Base-by-base conservation (phyloP, 1,140 invertebrate species). In the Phocides pigmalion region DNA sequence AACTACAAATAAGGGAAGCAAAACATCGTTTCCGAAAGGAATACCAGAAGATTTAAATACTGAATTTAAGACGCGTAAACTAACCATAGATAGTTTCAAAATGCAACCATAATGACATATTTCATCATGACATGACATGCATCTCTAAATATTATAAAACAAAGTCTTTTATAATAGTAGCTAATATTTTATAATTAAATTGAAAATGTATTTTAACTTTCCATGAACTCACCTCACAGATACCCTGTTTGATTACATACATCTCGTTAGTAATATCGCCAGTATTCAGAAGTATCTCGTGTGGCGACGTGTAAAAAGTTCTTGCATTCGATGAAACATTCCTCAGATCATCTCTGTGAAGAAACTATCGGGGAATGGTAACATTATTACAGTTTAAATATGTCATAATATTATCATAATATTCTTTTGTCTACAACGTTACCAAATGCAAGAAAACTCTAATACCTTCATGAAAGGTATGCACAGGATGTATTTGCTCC, bases 201-300 rank as follows among this genome's bases (percentile, higher is more conserved):
- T 8, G 1, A 4, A 28, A 4, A 28, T 28, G 9, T n/a, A 28
- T 28, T 6, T 28, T 28, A 32, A 32, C n/a, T n/a, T n/a, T 32
- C 5, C 28, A 5, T 11, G 5, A 14, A 28, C 65, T 72, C 19
- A 91, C 89, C 78, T 91, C 85, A 62, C 91, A 92, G 17, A 84
- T 87, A 2, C 91, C 91, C 51, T 84, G 78, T 41, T 90, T 87
- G 15, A 92, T 85, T 14, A 92, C 75, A 39, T 90, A 92, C 56
- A 92, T 90, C 56, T 91, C 86, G 51, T 91, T 88, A 54, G 72
- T 79, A 41, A 90, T 82, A 53, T 91, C 88, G 0, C 89, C 89
- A 0, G 89, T 89, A 41, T 91, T 89, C 39, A 89, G 28, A 2
- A 92, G 68, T 25, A 92, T 84, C 64, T 91, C 90, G 42, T 90